phyloP scores from a whole-genome alignment of 2,888 invertebrate species.

The Camptogramma bilineatum region DNA sequence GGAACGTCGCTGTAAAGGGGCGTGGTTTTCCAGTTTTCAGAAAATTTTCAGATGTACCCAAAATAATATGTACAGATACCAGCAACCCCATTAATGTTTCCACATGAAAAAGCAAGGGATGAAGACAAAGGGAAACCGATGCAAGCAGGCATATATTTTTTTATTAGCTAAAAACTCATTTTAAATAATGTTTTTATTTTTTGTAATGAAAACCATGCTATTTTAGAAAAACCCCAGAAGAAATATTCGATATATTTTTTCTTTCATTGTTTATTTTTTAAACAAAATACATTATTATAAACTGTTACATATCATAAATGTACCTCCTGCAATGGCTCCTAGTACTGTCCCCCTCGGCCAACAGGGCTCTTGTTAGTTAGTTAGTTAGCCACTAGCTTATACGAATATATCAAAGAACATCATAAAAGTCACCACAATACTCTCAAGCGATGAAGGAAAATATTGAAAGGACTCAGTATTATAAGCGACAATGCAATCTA shows the following conservation, averaged over 20 bases:
- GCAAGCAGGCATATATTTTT: conserved; percentile 30
- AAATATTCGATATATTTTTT: not conserved
- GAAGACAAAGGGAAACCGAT: conserved; percentile 39
- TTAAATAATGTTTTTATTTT: not conserved
- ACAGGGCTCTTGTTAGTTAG: no score
- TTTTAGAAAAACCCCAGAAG: not conserved
- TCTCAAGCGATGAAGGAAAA: not conserved
- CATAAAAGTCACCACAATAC: not conserved
- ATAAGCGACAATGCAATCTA: not conserved
- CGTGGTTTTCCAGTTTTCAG: conserved; percentile 79
- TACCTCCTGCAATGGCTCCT: no score
- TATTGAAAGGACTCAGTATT: not conserved
- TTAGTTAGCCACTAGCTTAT: no score
- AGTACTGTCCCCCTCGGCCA: no score
- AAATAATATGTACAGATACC: conserved; percentile 59
- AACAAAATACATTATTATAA: no score
- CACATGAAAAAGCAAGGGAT: conserved; percentile 55
- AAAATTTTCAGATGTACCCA: conserved; percentile 78
- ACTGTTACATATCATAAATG: no score
- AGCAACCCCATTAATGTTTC: conserved; percentile 62
- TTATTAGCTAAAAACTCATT: conserved; percentile 1
- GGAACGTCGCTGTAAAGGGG: conserved; percentile 71
- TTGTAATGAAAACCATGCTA: not conserved
- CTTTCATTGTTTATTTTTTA: not conserved
- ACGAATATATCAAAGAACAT: no score